Conservation (phyloP, 2,113 vertebrate species). For the Oriolus oriolus region DNA sequence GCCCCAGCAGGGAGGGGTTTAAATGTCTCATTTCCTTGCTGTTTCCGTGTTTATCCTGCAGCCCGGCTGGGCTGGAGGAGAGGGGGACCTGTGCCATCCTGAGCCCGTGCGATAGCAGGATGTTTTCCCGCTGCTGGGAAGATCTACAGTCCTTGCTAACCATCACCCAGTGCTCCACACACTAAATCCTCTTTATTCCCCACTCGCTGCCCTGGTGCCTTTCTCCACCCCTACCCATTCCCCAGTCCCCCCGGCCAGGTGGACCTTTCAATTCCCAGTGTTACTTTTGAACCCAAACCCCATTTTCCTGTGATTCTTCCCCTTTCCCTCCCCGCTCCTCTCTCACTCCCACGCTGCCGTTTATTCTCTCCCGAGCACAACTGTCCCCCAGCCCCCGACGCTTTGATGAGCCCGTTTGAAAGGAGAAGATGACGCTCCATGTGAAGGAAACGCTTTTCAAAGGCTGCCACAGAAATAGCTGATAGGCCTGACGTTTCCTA, state of each 20-base stretch:
- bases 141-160: not conserved
- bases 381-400: not conserved
- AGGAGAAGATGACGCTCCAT: constrained; percentile 1
- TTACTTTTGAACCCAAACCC: not conserved
- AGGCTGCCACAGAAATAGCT: constrained; percentile 58
- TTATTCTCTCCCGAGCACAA: constrained; percentile 16
- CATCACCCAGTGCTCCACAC: not conserved
- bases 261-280: not conserved
- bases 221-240: not conserved
- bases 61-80: not conserved
- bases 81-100: not conserved
- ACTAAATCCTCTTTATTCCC: not conserved
- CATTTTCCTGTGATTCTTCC: not conserved
- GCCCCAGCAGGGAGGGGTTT: not conserved
- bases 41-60: not conserved
- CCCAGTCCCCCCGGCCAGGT: not conserved
- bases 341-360: constrained; percentile 26
- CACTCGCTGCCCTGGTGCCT: not conserved
- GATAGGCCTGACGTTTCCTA: constrained; percentile 24
- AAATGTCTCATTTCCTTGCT: not conserved
- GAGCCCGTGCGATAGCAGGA: fast-evolving
- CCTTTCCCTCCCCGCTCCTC: not conserved
- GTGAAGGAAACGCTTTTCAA: constrained; percentile 55
- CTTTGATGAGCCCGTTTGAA: constrained; percentile 50
- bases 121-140: not conserved